Base-by-base conservation (phyloP, 2,797 vertebrate genomes). In the Sebastes umbrosus region DNA sequence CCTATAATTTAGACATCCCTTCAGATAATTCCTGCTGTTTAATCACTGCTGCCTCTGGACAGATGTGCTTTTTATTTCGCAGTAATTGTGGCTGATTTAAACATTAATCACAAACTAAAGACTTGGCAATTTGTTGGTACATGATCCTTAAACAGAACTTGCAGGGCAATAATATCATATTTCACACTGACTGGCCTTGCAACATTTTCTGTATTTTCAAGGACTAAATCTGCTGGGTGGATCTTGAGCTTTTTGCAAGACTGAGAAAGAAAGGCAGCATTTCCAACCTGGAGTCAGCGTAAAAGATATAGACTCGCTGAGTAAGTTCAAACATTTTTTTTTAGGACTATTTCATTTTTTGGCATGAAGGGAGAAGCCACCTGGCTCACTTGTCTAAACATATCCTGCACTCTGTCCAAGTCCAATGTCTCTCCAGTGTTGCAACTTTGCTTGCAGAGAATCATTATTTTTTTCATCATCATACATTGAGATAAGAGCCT, bases 241-340 rank as follows among this genome's bases (percentile, higher is more conserved):
- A 90, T 91, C 77, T 88, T 84, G 80, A 77, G 85, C 34, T 74
- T 87, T 88, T 82, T 88, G 69, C 70, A 88, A 80, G 72, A 84
- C 77, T 82, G 76, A 82, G 67, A 80, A 88, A 82, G 65, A 80
- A 89, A 84, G 20, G 29, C 69, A 82, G 57, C 80, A 65, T 90
- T 90, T 93, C 85, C 85, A 81, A 83, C 77, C 88, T 87, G 86
- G 84, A 91, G 77, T 89, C 86, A 82, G 77, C 39, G 50, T 79
- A 85, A 54, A 54, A 88, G 83, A 88, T 88, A 84, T 67, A 82
- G 83, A 89, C 82, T 90, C 69, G 14, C 83, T 86, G 84, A 93
- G 90, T 88, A 87, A 95, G 92, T 94, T 92, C 75, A 91, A 84
- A 89, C 84, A 93, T 91, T 92, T 84, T 87, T 92, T 92, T 84